A percentile compares a stretch with the other conserved stretches of the same genome.
Conservation (phyloP, 2,888 invertebrate species). For the Lamproptera curius region DNA sequence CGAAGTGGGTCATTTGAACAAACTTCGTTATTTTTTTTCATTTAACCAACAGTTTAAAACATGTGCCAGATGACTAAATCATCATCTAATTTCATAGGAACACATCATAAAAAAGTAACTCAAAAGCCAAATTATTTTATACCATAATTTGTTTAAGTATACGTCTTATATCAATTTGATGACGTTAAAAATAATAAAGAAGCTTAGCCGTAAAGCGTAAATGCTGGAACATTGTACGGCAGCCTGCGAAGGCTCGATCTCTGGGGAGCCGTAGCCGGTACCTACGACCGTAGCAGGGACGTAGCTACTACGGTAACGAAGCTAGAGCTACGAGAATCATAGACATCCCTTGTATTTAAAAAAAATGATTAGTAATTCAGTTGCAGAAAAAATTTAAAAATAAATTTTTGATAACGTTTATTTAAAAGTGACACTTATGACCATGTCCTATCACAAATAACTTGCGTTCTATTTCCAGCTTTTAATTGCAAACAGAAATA, state of each 20-base stretch:
- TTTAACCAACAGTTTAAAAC: too few relatives aligned
- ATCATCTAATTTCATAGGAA: too few relatives aligned
- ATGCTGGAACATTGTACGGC: constrained; percentile 53
- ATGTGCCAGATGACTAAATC: too few relatives aligned
- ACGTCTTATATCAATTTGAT: constrained; percentile 25
- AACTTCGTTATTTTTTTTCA: too few relatives aligned
- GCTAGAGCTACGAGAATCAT: constrained; percentile 42
- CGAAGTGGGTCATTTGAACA: too few relatives aligned
- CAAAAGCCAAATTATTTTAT: not conserved
- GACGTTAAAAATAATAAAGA: constrained; percentile 58
- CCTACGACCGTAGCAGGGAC: constrained; percentile 65
- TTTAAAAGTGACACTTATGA: too few relatives aligned
- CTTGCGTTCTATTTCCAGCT: too few relatives aligned
- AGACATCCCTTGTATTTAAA: constrained; percentile 23
- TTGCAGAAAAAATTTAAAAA: too few relatives aligned
- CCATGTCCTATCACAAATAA: too few relatives aligned
- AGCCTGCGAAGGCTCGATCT: constrained; percentile 50
- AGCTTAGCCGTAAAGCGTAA: constrained; percentile 50
- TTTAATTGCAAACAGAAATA: too few relatives aligned
- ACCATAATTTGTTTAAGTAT: not conserved
- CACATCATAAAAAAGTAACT: not conserved
- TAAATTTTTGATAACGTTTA: too few relatives aligned
- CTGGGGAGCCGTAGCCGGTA: constrained; percentile 61
- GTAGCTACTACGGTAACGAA: constrained; percentile 58
- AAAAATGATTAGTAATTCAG: too few relatives aligned